Evolutionary conservation across 2,888 invertebrate genomes (phyloP).

Genomic region (Metacarcinus magister): DNA sequence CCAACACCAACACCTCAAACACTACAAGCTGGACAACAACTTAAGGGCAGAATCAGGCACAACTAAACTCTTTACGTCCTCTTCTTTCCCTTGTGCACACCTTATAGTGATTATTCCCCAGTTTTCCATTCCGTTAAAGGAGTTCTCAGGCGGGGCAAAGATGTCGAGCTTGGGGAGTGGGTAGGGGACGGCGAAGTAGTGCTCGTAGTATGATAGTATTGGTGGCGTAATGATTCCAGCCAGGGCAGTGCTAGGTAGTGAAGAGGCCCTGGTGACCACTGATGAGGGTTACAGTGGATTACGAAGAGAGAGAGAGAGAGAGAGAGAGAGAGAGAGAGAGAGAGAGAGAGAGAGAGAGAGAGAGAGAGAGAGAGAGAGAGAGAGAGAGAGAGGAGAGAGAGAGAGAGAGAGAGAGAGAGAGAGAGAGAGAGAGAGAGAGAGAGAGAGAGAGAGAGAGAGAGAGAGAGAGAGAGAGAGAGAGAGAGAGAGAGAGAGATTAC

Average conservation of each 20-base stretch:
- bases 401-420: no score
- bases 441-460: neutral
- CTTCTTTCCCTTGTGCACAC: constrained; percentile 84
- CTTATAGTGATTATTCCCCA: constrained; percentile 89
- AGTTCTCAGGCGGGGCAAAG: constrained; percentile 87
- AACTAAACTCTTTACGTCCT: no score
- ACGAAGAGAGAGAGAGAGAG: neutral
- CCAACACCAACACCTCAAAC: no score
- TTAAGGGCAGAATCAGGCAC: no score
- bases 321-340: constrained; percentile 22
- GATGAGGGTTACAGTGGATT: neutral
- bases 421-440: neutral
- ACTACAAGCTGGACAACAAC: no score
- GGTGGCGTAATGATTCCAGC: constrained; percentile 91
- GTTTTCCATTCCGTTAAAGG: constrained; percentile 92
- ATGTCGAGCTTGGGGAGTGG: constrained; percentile 89
- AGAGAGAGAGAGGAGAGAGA: constrained; percentile 45
- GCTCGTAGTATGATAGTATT: constrained; percentile 89
- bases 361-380: neutral
- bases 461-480: no score
- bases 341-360: constrained; percentile 26
- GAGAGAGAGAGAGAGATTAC: no score
- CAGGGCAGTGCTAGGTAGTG: constrained; percentile 88
- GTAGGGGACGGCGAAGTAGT: constrained; percentile 87
- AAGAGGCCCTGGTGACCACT: constrained; percentile 89